These are phyloP conservation scores for Abrostola triplasia DNA, from an alignment of 2,888 invertebrate species.

Conservation along the genomic window DNA sequence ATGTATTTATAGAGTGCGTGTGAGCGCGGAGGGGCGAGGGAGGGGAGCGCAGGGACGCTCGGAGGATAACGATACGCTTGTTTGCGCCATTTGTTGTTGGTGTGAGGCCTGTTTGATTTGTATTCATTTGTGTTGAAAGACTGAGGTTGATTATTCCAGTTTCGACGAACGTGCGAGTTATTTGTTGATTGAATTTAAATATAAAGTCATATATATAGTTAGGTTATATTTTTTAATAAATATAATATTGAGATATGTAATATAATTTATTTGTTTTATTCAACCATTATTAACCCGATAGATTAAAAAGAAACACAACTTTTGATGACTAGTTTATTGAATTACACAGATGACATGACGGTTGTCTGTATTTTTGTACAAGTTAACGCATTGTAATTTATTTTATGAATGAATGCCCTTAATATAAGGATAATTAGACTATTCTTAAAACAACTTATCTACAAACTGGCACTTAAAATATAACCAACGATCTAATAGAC, in stretches of 20 bases:
- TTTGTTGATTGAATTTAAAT: conserved; percentile 88
- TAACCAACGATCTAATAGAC: conserved; percentile 10
- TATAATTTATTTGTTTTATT: conserved; percentile 74
- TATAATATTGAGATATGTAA: conserved; percentile 89
- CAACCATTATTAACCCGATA: neutral
- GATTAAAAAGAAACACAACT: neutral
- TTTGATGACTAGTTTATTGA: conserved; percentile 60
- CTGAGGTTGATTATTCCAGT: conserved; percentile 88
- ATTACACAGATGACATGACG: conserved; percentile 15
- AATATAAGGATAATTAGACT: conserved; percentile 44
- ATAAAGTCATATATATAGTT: conserved; percentile 89
- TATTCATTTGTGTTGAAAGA: conserved; percentile 86
- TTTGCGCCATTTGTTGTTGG: conserved; percentile 73
- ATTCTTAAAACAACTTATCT: conserved; percentile 26
- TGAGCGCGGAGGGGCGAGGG: conserved; percentile 41
- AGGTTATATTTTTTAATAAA: conserved; percentile 89
- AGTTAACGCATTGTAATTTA: neutral
- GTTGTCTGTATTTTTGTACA: neutral
- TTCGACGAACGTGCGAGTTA: conserved; percentile 86
- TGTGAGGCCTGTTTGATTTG: conserved; percentile 76
- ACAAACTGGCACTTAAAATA: conserved; percentile 47
- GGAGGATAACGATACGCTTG: conserved; percentile 64
- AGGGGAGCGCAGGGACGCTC: conserved; percentile 44
- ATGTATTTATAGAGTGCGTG: conserved; percentile 68
- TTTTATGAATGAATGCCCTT: conserved; percentile 29